A percentile compares a stretch with the other conserved stretches of the same genome.
Evolutionary conservation across 2,113 vertebrate species (phyloP).

Genomic region (Gorilla gorilla): DNA sequence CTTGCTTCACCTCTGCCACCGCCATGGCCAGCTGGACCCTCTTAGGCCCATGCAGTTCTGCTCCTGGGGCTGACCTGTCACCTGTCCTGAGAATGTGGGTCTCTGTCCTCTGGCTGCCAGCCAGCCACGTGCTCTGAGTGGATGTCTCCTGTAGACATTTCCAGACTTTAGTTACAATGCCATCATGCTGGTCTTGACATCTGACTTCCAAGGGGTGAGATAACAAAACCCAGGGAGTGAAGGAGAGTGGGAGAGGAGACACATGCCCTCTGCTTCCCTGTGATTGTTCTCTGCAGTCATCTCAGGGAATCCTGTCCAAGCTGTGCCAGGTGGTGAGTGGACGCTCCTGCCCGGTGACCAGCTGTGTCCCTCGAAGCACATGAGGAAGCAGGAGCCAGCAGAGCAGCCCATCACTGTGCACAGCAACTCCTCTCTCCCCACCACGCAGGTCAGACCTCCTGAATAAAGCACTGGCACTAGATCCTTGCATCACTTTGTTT

Average conservation of each 20-base stretch:
- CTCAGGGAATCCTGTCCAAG: not conserved
- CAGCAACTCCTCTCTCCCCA: no score
- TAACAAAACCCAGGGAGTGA: not conserved
- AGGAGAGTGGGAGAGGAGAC: not conserved
- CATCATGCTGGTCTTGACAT: not conserved
- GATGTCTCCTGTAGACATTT: not conserved
- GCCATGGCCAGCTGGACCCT: not conserved
- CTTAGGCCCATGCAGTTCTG: not conserved
- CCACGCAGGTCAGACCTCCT: not conserved
- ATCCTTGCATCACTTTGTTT: not conserved
- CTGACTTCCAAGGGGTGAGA: not conserved
- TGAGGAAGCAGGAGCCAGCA: not conserved
- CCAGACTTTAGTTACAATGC: not conserved
- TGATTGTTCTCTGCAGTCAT: no score
- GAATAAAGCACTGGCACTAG: not conserved
- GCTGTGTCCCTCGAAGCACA: not conserved
- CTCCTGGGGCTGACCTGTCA: not conserved
- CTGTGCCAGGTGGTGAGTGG: fast-evolving
- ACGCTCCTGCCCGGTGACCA: not conserved
- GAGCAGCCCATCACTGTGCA: not conserved
- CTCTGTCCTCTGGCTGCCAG: not conserved
- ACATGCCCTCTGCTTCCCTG: not conserved
- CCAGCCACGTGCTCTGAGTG: not conserved
- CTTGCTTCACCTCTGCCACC: not conserved
- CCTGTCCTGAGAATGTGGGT: not conserved